These are phyloP conservation scores for Cotesia typhae DNA, from an alignment of 1,140 invertebrate species.

Conservation along the genomic window DNA sequence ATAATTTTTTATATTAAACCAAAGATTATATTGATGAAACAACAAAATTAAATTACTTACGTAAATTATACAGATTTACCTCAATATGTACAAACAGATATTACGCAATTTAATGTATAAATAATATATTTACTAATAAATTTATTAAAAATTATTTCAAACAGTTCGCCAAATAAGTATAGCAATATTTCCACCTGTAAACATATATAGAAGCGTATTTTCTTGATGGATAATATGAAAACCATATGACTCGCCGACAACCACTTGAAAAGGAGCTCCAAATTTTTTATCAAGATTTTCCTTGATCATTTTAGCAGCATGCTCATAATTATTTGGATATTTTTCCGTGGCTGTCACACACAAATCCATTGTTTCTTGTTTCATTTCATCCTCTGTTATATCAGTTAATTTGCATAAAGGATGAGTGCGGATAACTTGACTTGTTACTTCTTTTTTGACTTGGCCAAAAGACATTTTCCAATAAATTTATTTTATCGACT, in stretches of 20 bases:
- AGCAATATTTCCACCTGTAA: slow-evolving; percentile 89
- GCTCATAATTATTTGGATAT: slow-evolving; percentile 80
- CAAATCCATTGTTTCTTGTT: slow-evolving; percentile 86
- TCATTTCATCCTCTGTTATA: slow-evolving; percentile 88
- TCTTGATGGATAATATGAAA: slow-evolving; percentile 92
- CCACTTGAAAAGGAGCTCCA: slow-evolving; percentile 90
- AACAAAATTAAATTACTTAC: neutral
- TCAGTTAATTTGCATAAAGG: slow-evolving; percentile 82
- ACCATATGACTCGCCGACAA: slow-evolving; percentile 93
- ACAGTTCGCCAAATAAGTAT: slow-evolving; percentile 86
- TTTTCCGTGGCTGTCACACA: slow-evolving; percentile 93
- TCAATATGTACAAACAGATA: slow-evolving; percentile 13
- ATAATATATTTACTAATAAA: slow-evolving; percentile 11
- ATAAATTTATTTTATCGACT: too few relatives aligned
- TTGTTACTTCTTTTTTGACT: slow-evolving; percentile 67
- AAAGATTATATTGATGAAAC: neutral
- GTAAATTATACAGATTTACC: neutral
- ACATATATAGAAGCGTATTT: slow-evolving; percentile 90
- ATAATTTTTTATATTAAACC: neutral
- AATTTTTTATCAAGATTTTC: slow-evolving; percentile 95
- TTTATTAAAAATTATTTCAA: slow-evolving; percentile 14
- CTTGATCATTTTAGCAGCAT: slow-evolving; percentile 87
- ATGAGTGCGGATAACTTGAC: slow-evolving; percentile 74
- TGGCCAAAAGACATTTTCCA: slow-evolving; percentile 52
- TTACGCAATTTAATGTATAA: neutral